phyloP scores from a whole-genome alignment of 2,888 invertebrate genomes.

The Bimastos eiseni region DNA sequence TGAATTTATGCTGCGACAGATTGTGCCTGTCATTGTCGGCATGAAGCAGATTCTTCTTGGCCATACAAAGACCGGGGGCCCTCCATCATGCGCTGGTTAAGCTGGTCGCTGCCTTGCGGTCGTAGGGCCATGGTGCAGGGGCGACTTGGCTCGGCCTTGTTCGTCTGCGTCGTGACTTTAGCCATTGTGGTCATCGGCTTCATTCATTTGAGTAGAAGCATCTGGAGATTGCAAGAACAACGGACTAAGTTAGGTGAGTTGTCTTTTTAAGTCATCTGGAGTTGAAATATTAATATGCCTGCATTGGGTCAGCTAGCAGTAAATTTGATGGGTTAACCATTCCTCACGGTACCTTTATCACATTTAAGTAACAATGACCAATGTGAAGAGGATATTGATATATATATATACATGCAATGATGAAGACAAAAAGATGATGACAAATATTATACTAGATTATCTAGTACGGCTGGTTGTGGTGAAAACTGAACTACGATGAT shows the following conservation, averaged over 20 bases:
- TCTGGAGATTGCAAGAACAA: background rate
- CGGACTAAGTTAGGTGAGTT: background rate
- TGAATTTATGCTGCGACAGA: constrained; percentile 6
- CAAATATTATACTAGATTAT: too few species aligned
- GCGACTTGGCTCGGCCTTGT: constrained; percentile 14
- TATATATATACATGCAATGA: too few species aligned
- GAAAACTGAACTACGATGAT: background rate
- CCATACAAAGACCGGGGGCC: background rate
- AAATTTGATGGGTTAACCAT: background rate
- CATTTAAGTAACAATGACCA: background rate
- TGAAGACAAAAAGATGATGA: too few species aligned
- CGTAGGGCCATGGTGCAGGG: constrained; percentile 17
- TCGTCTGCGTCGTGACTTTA: background rate
- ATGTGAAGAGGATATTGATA: background rate
- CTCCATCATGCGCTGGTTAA: constrained; percentile 16
- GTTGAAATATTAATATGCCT: background rate
- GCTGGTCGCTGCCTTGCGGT: constrained; percentile 23
- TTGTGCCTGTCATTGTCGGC: background rate
- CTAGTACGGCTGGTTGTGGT: background rate
- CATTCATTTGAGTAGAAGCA: background rate
- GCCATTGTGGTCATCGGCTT: background rate
- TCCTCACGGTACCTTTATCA: background rate
- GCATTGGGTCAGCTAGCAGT: background rate
- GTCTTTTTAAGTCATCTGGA: background rate
- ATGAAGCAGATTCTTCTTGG: background rate